Conservation (phyloP, 2,113 vertebrate genomes). For the Paedocypris sp. region DNA sequence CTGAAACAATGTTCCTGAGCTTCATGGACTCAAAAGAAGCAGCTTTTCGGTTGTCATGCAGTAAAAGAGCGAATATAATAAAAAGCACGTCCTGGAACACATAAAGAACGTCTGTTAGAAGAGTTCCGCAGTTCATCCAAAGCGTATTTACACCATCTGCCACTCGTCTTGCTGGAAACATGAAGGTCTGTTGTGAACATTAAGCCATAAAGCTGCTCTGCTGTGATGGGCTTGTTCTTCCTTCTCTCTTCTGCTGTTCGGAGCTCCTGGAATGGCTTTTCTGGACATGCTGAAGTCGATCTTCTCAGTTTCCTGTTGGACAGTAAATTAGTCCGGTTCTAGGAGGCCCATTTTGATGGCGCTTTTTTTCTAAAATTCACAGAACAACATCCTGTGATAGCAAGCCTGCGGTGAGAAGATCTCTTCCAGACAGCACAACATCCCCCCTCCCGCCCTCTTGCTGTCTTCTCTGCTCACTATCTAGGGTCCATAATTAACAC, state of each 20-base stretch:
- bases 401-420: slow-evolving; percentile 20
- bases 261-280: not conserved
- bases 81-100: not conserved
- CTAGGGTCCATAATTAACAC: not conserved
- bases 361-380: slow-evolving; percentile 27
- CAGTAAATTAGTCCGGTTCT: slow-evolving; percentile 1
- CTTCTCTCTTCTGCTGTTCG: not conserved
- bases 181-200: slow-evolving; percentile 11
- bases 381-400: slow-evolving; percentile 24
- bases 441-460: not conserved
- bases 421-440: slow-evolving; percentile 14
- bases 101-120: slow-evolving; percentile 4
- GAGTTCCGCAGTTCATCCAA: slow-evolving; percentile 21
- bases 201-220: not conserved
- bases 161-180: slow-evolving; percentile 4
- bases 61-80: not conserved
- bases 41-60: not conserved
- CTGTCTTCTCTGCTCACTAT: not conserved
- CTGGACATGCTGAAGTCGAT: not conserved
- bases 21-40: not conserved
- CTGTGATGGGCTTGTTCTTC: slow-evolving; percentile 2
- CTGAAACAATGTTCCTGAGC: too few species aligned
- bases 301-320: not conserved
- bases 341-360: slow-evolving; percentile 27
- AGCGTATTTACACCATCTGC: slow-evolving; percentile 32